Evolutionary conservation across 2,888 invertebrate genomes (phyloP), one percentile per base, ranked within the genome.

Genomic region (Drosophila tripunctata): DNA sequence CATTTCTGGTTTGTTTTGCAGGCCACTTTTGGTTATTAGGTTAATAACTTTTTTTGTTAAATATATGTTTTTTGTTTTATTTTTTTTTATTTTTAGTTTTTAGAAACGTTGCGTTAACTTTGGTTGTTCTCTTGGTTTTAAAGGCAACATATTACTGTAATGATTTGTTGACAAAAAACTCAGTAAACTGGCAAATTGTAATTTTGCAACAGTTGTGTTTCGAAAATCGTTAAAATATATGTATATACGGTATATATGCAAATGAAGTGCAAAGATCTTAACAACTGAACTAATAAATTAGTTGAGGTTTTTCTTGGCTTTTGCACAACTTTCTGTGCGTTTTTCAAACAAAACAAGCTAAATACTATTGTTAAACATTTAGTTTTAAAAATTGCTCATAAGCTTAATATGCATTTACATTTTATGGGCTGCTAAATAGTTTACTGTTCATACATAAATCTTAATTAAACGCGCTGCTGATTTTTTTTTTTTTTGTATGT

Each of bases 41-140:
- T 69, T 82, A 33, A 41, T 15, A 50, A 21, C 33, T 63, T 44
- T 38, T 44, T 38, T 24, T 56, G 61, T 21, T 45, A 38, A 33
- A n/a, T n/a, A n/a, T n/a, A n/a, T n/a, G n/a, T 51, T 45, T n/a
- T 76, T 38, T 41, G 5, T 17, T 50, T 40, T 30, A 19, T 31
- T 64, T 52, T 44, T 7, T 41, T 48, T 51, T 54, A 24, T 36
- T 67, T 56, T 43, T 65, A 51, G 45, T 51, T 76, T 82, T 82
- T 82, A 85, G 71, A 81, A 81, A 82, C 85, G 83, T 85, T 83
- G 86, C 86, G 81, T 81, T 81, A 81, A 81, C 81, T 81, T 67
- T 78, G 63, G 73, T 74, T 81, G 56, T 57, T 68, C 56, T 56
- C 45, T 70, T 70, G 60, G 38, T 48, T 50, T 80, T 69, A 35